Evolutionary conservation across 2,797 vertebrate genomes (phyloP).

Genomic region (Lerista edwardsae): DNA sequence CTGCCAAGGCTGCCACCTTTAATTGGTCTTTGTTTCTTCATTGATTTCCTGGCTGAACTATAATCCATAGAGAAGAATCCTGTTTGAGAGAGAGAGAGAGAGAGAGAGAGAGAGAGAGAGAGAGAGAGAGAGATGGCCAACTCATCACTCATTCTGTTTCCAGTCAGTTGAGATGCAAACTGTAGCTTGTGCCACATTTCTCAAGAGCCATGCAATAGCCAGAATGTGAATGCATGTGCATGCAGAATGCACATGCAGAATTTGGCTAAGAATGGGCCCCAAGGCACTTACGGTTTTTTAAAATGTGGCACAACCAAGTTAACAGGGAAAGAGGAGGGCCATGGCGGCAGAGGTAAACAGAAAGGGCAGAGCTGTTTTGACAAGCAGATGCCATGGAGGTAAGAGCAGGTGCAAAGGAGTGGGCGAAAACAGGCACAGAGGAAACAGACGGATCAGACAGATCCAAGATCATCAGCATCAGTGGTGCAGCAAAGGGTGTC

Average conservation of each 20-base stretch:
- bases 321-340: too few relatives aligned
- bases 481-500: too few relatives aligned
- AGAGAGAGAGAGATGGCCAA: neutral
- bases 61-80: neutral
- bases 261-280: too few relatives aligned
- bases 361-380: too few relatives aligned
- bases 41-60: constrained; percentile 17
- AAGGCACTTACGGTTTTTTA: too few relatives aligned
- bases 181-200: neutral
- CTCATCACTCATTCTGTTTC: constrained; percentile 1
- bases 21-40: constrained; percentile 25
- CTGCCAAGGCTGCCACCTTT: constrained; percentile 13
- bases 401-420: neutral
- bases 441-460: neutral
- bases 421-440: neutral
- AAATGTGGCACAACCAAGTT: too few relatives aligned
- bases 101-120: neutral
- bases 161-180: neutral
- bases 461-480: too few relatives aligned
- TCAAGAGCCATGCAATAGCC: too few relatives aligned
- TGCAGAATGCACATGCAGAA: too few relatives aligned
- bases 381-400: too few relatives aligned
- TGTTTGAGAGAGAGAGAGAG: neutral
- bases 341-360: too few relatives aligned
- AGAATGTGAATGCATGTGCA: too few relatives aligned